phyloP scores from a whole-genome alignment of 2,888 invertebrate genomes.

The Hyposoter didymator region DNA sequence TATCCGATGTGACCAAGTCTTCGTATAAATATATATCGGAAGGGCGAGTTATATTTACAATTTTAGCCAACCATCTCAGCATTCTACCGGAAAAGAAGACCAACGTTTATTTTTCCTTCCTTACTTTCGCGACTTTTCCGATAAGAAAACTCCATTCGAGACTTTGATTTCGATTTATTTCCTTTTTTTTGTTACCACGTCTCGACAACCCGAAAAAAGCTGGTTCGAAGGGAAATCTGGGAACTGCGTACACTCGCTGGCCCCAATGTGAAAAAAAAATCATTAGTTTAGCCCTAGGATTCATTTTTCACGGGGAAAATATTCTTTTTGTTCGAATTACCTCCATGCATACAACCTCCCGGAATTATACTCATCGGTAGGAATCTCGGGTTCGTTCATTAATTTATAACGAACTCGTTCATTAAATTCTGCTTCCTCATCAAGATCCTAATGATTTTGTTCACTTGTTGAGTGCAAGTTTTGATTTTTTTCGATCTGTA shows the following conservation, averaged over 20 bases:
- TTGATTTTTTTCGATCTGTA: background rate
- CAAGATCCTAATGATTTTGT: background rate
- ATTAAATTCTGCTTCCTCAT: background rate
- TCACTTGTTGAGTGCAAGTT: background rate
- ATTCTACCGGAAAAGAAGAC: conserved; percentile 22
- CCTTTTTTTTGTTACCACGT: conserved; percentile 11
- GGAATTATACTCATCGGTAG: background rate
- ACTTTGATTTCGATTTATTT: conserved; percentile 52
- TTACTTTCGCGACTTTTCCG: background rate
- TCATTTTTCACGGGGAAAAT: background rate
- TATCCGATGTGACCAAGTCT: conserved; percentile 18
- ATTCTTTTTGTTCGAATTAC: background rate
- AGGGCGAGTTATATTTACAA: background rate
- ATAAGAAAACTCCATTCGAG: conserved; percentile 48
- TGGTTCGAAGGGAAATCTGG: background rate
- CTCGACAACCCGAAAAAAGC: background rate
- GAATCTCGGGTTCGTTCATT: background rate
- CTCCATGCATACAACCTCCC: background rate
- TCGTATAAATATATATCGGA: conserved; percentile 1
- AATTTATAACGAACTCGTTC: background rate
- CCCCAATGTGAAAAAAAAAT: background rate
- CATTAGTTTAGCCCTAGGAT: background rate
- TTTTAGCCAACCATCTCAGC: conserved; percentile 27
- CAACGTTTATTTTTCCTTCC: conserved; percentile 39
- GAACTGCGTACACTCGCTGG: too few relatives aligned